Evolutionary conservation across 1,140 invertebrate genomes (phyloP), one percentile per base, ranked within the genome.

Genomic region (Latrodectus geometricus): DNA sequence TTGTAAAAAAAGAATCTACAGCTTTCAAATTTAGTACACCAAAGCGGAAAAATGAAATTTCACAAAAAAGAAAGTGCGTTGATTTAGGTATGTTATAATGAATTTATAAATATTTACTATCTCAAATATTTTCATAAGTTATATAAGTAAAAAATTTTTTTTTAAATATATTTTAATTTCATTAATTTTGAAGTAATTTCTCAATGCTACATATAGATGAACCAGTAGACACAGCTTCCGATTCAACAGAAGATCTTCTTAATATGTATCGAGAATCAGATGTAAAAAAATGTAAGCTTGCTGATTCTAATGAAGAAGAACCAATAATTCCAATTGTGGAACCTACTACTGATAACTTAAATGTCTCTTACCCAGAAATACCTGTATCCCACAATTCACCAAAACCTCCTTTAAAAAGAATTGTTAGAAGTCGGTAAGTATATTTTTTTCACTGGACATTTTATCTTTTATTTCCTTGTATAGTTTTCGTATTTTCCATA

Each of bases 1-100:
- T n/a, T 7, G 50, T 54, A 23, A 69, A 20, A 78, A 77, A 61
- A 48, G 52, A n/a, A n/a, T 8, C 56, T 23, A 49, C 56, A 14
- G 83, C 65, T 17, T 86, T 86, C 66, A 78, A 77, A 72, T 86
- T 78, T 66, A 78, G 35, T 50, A 23, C 83, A 61, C 66, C 61
- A 15, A 70, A 76, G 11, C 23, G 11, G 8, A 78, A 86, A 11
- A 5, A 21, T 14, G 14, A 15, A 50, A 61, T 5, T 76, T 9
- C 65, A 54, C 35, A 79, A 17, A 81, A 81, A 23, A 50, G 68
- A 54, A 12, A 9, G 23, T 70, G 23, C 54, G n/a, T 49, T 35
- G 50, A 81, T 23, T 54, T 23, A 35, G 68, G 79, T 81, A 81
- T 70, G 11, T 23, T 69, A 23, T 20, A 56, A 9, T 8, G 14